Base-by-base conservation (phyloP, 2,113 vertebrate species). In the Corythaixoides concolor region DNA sequence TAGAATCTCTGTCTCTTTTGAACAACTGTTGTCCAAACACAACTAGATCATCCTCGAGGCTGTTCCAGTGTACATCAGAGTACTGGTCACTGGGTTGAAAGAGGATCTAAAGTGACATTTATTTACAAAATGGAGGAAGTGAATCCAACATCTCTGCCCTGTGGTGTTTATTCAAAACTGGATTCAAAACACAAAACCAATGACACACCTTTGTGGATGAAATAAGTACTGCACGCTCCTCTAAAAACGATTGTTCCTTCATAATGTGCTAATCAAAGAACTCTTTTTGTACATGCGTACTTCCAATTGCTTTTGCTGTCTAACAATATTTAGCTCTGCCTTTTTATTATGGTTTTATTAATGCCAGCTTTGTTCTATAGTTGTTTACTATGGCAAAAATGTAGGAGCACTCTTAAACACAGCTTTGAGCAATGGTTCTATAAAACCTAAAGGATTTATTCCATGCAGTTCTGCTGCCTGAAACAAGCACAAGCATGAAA, bases 401-500 rank as follows among this genome's bases (percentile, higher is more conserved):
- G 41, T 83, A 93, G 32, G 26, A 94, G 22, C 26, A 59, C 67
- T 79, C 69, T 90, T 73, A 85, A 80, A 77, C 56, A 64, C 35
- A 79, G 56, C 72, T 92, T 90, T 93, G 52, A 93, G 62, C 78
- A 87, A 87, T 14, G 19, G 32, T 9, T 84, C 47, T 79, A 58
- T 75, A 85, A 96, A 94, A 68, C 53, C 14, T 69, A 63, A 69
- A 67, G 56, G 55, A 86, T 86, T 90, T 84, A 88, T 58, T 91
- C 58, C 28, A 50, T 24, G 63, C 59, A 90, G 90, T 52, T 86
- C 56, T 92, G 43, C 87, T 94, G 53, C 84, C 69, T 67, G 77
- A 90, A 93, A 87, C 66, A 69, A 87, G 55, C 74, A 41, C 8
- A 85, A 90, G 22, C 53, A 37, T 58, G 30, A 81, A 15, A 78